Evolutionary conservation across 2,888 invertebrate genomes (phyloP).

Genomic region (Diarsia brunnea): DNA sequence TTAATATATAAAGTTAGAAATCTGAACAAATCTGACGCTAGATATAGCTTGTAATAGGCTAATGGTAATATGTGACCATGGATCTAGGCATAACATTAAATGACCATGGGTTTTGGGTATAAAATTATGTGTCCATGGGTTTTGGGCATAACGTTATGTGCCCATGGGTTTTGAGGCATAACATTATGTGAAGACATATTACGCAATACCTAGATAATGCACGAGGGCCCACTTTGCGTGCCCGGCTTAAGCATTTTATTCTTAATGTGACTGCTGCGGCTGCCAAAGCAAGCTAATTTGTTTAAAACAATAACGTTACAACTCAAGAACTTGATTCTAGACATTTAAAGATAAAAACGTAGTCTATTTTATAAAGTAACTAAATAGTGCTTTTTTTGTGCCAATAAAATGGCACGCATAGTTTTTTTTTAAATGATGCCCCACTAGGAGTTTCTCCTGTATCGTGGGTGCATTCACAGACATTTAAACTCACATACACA

Average conservation of each 20-base stretch:
- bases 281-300: neutral
- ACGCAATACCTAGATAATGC: neutral
- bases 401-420: too few relatives aligned
- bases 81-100: neutral
- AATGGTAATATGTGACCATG: neutral
- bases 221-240: neutral
- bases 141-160: neutral
- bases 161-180: neutral
- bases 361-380: too few relatives aligned
- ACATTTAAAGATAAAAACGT: too few relatives aligned
- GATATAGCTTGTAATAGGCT: neutral
- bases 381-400: too few relatives aligned
- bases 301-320: neutral
- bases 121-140: neutral
- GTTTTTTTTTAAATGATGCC: too few relatives aligned
- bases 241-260: neutral
- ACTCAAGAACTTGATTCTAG: neutral
- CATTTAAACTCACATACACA: too few relatives aligned
- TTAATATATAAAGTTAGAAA: neutral
- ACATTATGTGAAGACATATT: neutral
- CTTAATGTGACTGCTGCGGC: neutral
- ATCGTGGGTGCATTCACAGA: too few relatives aligned
- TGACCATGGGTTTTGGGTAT: neutral
- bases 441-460: too few relatives aligned
- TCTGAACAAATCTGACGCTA: constrained; percentile 23